Evolutionary conservation across 2,113 vertebrate species (phyloP).

Genomic region (Epinephelus lanceolatus): DNA sequence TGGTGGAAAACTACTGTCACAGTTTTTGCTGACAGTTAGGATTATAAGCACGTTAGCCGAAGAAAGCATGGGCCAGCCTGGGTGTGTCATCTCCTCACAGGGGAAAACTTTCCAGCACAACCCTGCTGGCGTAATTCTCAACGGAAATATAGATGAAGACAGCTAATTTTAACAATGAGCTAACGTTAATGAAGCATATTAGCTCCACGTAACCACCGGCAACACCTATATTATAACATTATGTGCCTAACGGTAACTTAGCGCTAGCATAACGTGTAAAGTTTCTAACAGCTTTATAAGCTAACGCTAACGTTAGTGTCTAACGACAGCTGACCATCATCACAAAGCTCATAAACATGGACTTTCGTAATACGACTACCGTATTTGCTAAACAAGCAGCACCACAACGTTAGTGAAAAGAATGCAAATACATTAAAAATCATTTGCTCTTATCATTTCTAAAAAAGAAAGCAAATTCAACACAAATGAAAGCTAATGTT

Average conservation of each 20-base stretch:
- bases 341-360: not conserved
- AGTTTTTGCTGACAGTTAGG: slow-evolving; percentile 39
- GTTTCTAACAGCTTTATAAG: not conserved
- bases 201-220: not conserved
- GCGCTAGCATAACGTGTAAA: not conserved
- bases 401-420: too few species aligned
- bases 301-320: not conserved
- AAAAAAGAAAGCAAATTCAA: not conserved
- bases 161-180: not conserved
- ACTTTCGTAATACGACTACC: not conserved
- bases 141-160: not conserved
- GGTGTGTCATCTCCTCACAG: slow-evolving; percentile 64
- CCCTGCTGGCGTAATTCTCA: not conserved
- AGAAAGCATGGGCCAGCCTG: slow-evolving; percentile 34
- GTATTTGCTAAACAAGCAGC: not conserved
- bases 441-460: not conserved
- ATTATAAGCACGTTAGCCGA: slow-evolving; percentile 17
- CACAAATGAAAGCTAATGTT: not conserved
- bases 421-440: not conserved
- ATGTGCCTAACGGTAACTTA: not conserved
- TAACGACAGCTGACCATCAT: slow-evolving; percentile 9
- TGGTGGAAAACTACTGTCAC: not conserved
- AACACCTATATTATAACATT: not conserved
- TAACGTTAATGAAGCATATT: not conserved
- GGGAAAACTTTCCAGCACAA: slow-evolving; percentile 36